phyloP scores from a whole-genome alignment of 2,113 vertebrate species.

The Heterocephalus glaber region DNA sequence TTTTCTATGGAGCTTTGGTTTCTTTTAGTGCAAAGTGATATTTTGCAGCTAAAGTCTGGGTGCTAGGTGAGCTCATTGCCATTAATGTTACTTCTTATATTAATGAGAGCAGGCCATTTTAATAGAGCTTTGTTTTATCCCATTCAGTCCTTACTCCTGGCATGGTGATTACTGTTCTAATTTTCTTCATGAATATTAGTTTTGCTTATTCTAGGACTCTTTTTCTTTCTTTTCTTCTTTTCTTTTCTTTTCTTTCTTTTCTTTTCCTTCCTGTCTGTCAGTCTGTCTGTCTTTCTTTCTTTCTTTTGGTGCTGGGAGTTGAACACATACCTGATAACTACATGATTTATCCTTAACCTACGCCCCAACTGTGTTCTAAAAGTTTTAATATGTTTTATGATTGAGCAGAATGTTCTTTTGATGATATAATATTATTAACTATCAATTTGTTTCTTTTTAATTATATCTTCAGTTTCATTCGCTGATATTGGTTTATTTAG shows the following conservation, averaged over 20 bases:
- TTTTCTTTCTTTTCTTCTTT: no score
- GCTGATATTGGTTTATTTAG: no score
- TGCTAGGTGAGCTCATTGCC: neutral
- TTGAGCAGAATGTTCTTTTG: neutral
- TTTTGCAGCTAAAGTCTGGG: neutral
- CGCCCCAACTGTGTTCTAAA: neutral
- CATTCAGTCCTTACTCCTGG: neutral
- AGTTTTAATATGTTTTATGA: neutral
- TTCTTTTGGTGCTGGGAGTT: neutral
- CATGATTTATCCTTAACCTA: neutral
- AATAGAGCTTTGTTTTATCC: neutral
- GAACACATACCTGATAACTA: neutral
- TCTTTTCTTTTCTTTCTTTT: neutral
- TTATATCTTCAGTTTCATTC: no score
- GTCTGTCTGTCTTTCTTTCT: neutral
- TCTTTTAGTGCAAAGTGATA: neutral
- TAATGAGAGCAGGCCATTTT: neutral
- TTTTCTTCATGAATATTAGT: neutral
- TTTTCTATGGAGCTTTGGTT: neutral
- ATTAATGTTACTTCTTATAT: neutral
- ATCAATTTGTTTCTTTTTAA: neutral
- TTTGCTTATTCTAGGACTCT: neutral
- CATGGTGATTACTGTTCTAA: neutral
- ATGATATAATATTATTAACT: neutral
- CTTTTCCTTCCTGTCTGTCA: neutral